phyloP scores from a whole-genome alignment of 1,140 invertebrate genomes.

The Pseudobourletiella spinata region DNA sequence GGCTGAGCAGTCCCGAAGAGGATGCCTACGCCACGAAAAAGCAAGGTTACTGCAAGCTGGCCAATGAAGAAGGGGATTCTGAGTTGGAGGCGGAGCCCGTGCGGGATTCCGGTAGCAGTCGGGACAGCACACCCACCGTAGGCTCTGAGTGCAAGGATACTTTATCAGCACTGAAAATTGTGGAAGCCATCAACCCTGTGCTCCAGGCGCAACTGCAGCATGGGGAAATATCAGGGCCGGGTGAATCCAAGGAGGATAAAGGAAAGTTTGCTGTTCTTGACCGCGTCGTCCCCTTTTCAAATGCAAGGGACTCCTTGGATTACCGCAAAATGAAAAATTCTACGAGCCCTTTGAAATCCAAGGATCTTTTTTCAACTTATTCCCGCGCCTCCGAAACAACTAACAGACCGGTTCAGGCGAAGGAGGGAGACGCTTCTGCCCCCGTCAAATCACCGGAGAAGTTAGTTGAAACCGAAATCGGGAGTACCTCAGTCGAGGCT shows the following conservation, averaged over 20 bases:
- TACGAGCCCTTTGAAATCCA: constrained; percentile 14
- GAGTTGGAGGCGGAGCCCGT: not conserved
- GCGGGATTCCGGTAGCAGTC: not conserved
- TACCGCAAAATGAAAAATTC: constrained; percentile 46
- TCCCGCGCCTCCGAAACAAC: not conserved
- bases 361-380: constrained; percentile 28
- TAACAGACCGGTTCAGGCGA: not conserved
- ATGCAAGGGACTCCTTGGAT: constrained; percentile 59
- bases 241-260: too few species aligned
- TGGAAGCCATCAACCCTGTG: constrained; percentile 18
- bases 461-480: not conserved
- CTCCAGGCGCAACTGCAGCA: too few species aligned
- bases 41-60: constrained; percentile 22
- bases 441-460: not conserved
- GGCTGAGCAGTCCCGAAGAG: constrained; percentile 36
- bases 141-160: not conserved
- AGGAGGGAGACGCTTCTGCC: not conserved
- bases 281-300: constrained; percentile 60
- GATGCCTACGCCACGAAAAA: constrained; percentile 1
- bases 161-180: not conserved
- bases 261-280: constrained; percentile 46
- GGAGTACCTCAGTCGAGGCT: not conserved
- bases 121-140: constrained; percentile 12
- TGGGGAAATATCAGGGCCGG: too few species aligned
- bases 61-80: constrained; percentile 12